Conservation (phyloP, 1,140 invertebrate genomes). For the Drosophila miranda region DNA sequence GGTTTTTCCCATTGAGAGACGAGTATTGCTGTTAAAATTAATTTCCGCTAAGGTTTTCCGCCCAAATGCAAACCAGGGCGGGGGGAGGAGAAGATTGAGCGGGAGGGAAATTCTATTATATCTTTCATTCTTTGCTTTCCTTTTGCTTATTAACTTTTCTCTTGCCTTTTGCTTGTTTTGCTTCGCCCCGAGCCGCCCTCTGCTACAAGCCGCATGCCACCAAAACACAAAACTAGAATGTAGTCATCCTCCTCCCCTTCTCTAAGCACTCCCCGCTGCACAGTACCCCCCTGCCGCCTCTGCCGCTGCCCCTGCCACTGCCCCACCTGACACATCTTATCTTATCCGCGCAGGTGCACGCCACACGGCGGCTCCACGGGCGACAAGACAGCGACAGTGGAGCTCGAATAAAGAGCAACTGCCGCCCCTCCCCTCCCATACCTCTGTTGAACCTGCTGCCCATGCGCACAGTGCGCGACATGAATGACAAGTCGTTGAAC, state of each 20-base stretch:
- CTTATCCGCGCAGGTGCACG: constrained; percentile 77
- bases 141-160: no score
- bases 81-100: no score
- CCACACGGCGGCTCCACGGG: constrained; percentile 57
- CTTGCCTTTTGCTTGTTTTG: constrained; percentile 21
- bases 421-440: constrained; percentile 5
- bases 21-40: no score
- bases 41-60: no score
- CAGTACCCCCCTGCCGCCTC: constrained; percentile 7
- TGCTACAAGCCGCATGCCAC: constrained; percentile 70
- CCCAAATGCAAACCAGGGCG: no score
- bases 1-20: no score
- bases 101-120: no score
- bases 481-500: constrained; percentile 39
- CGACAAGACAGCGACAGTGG: constrained; percentile 53
- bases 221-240: constrained; percentile 34
- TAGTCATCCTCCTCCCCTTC: constrained; percentile 4
- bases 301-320: no score
- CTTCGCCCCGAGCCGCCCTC: neutral
- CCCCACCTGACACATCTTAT: constrained; percentile 59
- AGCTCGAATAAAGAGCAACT: constrained; percentile 28
- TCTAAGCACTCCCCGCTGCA: no score
- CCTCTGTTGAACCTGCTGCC: constrained; percentile 23
- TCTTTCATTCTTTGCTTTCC: no score
- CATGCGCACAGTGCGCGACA: constrained; percentile 56